phyloP scores from a whole-genome alignment of 2,888 invertebrate genomes.

The Ligdia adustata region DNA sequence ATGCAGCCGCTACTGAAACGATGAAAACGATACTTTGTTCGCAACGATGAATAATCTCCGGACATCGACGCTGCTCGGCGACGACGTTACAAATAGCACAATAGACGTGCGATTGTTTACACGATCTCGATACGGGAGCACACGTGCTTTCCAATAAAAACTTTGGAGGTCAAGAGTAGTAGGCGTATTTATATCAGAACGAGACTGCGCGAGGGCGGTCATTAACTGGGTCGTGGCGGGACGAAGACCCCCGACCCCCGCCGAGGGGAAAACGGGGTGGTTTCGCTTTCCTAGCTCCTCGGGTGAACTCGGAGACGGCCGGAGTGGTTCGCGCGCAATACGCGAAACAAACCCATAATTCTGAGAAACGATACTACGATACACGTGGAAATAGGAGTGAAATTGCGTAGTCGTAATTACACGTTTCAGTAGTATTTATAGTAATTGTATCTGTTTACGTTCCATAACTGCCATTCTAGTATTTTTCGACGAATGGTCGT shows the following conservation, averaged over 20 bases:
- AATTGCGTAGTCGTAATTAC: slow-evolving; percentile 34
- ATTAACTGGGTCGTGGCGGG: slow-evolving; percentile 82
- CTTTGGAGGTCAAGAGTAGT: slow-evolving; percentile 84
- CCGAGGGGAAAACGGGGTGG: slow-evolving; percentile 65
- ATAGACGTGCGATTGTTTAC: slow-evolving; percentile 60
- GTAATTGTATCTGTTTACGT: slow-evolving; percentile 23
- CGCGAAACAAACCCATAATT: slow-evolving; percentile 59
- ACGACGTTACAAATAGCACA: slow-evolving; percentile 22
- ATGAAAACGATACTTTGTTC: slow-evolving; percentile 3
- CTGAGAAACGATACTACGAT: slow-evolving; percentile 49
- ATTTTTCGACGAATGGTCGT: too few relatives aligned
- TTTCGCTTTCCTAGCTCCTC: slow-evolving; percentile 69
- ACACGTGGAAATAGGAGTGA: slow-evolving; percentile 32
- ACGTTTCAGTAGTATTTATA: slow-evolving; percentile 13
- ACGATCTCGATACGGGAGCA: slow-evolving; percentile 64
- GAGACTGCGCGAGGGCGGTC: slow-evolving; percentile 80
- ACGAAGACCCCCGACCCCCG: slow-evolving; percentile 72
- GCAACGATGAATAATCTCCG: slow-evolving; percentile 7
- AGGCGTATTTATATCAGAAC: slow-evolving; percentile 82
- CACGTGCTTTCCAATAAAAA: slow-evolving; percentile 82
- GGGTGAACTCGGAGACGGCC: slow-evolving; percentile 47
- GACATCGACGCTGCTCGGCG: background rate
- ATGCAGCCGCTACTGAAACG: slow-evolving; percentile 4
- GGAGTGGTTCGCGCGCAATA: slow-evolving; percentile 45
- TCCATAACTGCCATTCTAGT: slow-evolving; percentile 4